Percentiles rank a stretch among this genome's conserved stretches.
Evolutionary conservation across 2,113 vertebrate species (phyloP).

Genomic region (Felis chaus): DNA sequence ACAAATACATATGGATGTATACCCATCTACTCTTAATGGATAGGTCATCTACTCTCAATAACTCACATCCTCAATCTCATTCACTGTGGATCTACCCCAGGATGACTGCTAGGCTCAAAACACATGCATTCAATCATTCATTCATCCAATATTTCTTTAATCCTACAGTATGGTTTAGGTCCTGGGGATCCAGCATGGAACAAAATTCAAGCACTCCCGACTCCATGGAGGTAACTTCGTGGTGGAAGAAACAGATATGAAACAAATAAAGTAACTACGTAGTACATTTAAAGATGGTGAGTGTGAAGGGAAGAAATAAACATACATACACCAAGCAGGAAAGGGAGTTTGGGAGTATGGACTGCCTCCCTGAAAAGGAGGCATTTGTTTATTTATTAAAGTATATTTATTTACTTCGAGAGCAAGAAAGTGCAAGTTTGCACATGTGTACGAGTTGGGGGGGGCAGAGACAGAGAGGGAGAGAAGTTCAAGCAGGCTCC

Average conservation of each 20-base stretch:
- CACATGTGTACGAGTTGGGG: too few relatives aligned
- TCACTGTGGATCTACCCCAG: not conserved
- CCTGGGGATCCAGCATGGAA: not conserved
- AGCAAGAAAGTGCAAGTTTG: too few relatives aligned
- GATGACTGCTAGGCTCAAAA: not conserved
- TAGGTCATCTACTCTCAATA: not conserved
- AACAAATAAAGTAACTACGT: not conserved
- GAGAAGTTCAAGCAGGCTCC: too few relatives aligned
- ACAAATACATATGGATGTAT: too few relatives aligned
- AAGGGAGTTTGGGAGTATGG: not conserved
- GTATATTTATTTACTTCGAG: too few relatives aligned
- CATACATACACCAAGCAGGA: not conserved
- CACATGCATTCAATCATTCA: not conserved
- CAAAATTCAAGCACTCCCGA: not conserved
- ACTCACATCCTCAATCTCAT: not conserved
- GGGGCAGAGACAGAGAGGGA: too few relatives aligned
- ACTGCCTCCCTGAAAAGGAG: not conserved
- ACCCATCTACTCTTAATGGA: not conserved
- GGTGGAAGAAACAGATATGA: not conserved
- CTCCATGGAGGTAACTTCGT: not conserved
- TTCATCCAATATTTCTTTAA: not conserved
- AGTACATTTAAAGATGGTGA: not conserved
- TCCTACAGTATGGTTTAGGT: not conserved
- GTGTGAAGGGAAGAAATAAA: not conserved
- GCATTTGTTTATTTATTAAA: not conserved